A percentile compares a stretch with the other conserved stretches of the same genome.
These are phyloP conservation scores for Agrochola lychnidis DNA, from an alignment of 2,888 invertebrate genomes.

Conservation along the genomic window DNA sequence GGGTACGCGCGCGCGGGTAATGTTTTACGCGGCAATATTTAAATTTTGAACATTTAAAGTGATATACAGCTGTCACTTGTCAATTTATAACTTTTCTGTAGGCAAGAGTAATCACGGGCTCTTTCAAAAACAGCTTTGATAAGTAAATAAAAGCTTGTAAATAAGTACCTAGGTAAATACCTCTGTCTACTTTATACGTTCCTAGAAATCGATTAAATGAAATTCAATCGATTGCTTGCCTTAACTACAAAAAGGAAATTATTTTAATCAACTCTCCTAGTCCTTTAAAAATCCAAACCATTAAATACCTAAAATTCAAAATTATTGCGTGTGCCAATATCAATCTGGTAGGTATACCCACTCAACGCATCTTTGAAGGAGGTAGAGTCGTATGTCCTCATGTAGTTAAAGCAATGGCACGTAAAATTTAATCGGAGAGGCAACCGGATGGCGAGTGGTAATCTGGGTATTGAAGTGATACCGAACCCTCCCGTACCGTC, in stretches of 20 bases:
- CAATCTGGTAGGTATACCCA: slow-evolving; percentile 31
- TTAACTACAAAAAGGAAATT: neutral
- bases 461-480: too few relatives aligned
- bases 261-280: neutral
- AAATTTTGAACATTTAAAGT: slow-evolving; percentile 16
- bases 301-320: neutral
- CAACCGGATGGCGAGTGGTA: too few relatives aligned
- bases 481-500: too few relatives aligned
- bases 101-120: neutral
- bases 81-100: slow-evolving; percentile 9
- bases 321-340: slow-evolving; percentile 11
- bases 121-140: neutral
- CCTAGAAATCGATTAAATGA: neutral
- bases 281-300: neutral
- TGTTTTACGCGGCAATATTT: slow-evolving; percentile 27
- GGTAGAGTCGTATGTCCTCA: slow-evolving; percentile 62
- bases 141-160: neutral
- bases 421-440: too few relatives aligned
- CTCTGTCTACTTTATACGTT: neutral
- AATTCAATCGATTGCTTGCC: too few relatives aligned
- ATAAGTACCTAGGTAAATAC: neutral
- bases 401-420: too few relatives aligned
- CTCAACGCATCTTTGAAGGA: slow-evolving; percentile 55
- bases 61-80: slow-evolving; percentile 3
- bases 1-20: neutral